Evolutionary conservation across 2,888 invertebrate genomes (phyloP).

Genomic region (Gymnoscelis rufifasciata): DNA sequence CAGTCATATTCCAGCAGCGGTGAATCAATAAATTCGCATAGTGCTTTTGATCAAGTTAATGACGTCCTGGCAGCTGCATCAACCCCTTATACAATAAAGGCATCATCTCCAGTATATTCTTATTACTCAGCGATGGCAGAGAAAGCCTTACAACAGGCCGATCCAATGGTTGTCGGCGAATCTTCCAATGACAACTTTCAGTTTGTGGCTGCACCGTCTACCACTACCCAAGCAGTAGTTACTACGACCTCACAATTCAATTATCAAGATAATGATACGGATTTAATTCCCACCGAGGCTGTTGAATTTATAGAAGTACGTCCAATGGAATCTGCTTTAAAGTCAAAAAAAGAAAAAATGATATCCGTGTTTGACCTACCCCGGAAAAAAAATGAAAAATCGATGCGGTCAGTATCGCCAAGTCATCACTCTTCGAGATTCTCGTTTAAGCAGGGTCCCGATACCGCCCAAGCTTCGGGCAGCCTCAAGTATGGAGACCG

Average conservation of each 20-base stretch:
- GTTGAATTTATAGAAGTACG: conserved; percentile 33
- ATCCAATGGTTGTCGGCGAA: conserved; percentile 50
- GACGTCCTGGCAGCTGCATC: conserved; percentile 42
- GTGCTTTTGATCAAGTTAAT: conserved; percentile 39
- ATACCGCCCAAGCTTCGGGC: conserved; percentile 39
- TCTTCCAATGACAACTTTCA: conserved; percentile 64
- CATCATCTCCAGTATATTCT: conserved; percentile 55
- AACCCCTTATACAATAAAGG: conserved; percentile 52
- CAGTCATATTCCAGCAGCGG: conserved; percentile 42
- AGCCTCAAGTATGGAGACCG: conserved; percentile 70
- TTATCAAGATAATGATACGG: conserved; percentile 34
- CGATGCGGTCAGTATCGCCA: conserved; percentile 28
- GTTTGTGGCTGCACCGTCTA: conserved; percentile 56
- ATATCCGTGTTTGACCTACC: conserved; percentile 32
- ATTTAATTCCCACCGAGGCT: conserved; percentile 34
- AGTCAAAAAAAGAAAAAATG: not conserved
- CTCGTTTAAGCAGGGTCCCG: conserved; percentile 32
- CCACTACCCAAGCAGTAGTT: conserved; percentile 31
- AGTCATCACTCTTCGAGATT: conserved; percentile 31
- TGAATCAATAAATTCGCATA: conserved; percentile 34
- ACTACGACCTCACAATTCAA: conserved; percentile 33
- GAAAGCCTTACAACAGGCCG: conserved; percentile 54
- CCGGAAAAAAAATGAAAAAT: conserved; percentile 28
- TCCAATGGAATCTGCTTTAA: conserved; percentile 4
- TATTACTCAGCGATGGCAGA: conserved; percentile 62